Evolutionary conservation across 2,113 vertebrate genomes (phyloP).

Genomic region (Myanophis thanlyinensis): DNA sequence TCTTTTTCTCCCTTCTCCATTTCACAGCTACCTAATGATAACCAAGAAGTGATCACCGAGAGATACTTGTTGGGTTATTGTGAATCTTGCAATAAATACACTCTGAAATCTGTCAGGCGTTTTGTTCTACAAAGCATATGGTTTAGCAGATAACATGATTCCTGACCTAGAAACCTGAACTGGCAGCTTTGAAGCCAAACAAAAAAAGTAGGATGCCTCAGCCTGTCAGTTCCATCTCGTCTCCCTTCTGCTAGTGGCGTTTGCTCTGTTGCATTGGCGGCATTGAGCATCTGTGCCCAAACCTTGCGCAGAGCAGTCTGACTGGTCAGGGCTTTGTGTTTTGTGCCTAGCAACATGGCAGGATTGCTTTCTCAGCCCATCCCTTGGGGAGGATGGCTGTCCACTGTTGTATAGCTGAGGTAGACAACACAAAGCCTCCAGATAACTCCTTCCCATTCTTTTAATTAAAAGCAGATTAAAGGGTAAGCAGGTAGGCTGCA

Average conservation of each 20-base stretch:
- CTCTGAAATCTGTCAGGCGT: constrained; percentile 64
- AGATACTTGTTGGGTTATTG: constrained; percentile 40
- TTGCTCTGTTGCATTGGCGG: background rate
- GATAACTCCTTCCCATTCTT: background rate
- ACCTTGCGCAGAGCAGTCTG: background rate
- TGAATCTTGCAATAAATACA: constrained; percentile 58
- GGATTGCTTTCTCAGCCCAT: background rate
- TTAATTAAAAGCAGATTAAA: background rate
- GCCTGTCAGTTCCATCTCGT: constrained; percentile 56
- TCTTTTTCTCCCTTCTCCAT: background rate
- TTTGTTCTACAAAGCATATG: constrained; percentile 74
- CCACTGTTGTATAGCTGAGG: background rate
- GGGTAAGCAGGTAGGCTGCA: background rate
- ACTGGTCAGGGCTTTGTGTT: background rate
- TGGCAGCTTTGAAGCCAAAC: constrained; percentile 69
- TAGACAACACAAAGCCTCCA: background rate
- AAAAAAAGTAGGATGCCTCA: constrained; percentile 61
- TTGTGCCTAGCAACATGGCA: background rate
- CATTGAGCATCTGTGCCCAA: constrained; percentile 28
- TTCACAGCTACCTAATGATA: constrained; percentile 9
- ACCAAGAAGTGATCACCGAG: constrained; percentile 39
- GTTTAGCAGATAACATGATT: constrained; percentile 72
- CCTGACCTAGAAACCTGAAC: constrained; percentile 73
- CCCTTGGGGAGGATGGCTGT: background rate
- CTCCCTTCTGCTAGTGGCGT: constrained; percentile 40